Percentiles rank a stretch among this genome's conserved stretches.
phyloP scores from a whole-genome alignment of 2,888 invertebrate genomes.

The Dichetophora obliterata region DNA sequence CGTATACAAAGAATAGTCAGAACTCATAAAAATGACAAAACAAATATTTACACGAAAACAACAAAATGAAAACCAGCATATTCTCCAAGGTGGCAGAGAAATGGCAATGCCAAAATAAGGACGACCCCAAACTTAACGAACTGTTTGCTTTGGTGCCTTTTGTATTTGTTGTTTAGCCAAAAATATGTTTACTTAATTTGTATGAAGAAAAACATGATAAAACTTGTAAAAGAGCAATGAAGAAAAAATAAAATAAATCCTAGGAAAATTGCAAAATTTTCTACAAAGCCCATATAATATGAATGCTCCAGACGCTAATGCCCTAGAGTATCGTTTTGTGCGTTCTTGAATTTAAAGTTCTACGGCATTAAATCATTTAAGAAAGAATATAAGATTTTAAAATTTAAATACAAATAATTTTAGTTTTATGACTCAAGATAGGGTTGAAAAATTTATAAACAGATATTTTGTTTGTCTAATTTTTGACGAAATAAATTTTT shows the following conservation, averaged over 20 bases:
- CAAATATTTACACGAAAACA: constrained; percentile 17
- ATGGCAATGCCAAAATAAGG: not conserved
- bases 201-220: not conserved
- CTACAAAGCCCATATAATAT: not conserved
- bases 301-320: too few species aligned
- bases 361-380: not conserved
- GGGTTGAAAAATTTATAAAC: too few species aligned
- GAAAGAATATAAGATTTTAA: not conserved
- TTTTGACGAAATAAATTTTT: too few species aligned
- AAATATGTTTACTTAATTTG: too few species aligned
- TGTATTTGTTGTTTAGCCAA: too few species aligned
- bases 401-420: not conserved
- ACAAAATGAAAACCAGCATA: not conserved
- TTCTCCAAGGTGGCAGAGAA: not conserved
- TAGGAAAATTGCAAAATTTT: not conserved
- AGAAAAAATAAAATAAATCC: not conserved
- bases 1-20: not conserved
- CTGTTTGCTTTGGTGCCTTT: too few species aligned
- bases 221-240: not conserved
- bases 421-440: not conserved
- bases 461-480: too few species aligned
- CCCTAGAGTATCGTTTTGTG: not conserved
- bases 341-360: not conserved
- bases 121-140: too few species aligned
- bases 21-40: constrained; percentile 20